Base-by-base conservation (phyloP, 1,140 invertebrate species). In the Goniozus legneri region DNA sequence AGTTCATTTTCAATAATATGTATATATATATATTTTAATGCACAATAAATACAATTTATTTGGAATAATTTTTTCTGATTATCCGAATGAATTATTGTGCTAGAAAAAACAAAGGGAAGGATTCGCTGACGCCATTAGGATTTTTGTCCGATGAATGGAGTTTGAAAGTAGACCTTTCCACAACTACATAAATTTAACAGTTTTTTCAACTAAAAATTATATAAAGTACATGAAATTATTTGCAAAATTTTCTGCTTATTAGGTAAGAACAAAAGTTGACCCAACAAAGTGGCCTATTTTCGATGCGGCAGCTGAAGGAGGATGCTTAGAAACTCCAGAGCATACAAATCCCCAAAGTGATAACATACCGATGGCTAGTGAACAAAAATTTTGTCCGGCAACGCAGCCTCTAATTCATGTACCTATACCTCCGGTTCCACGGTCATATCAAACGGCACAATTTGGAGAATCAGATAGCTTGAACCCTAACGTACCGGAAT, bases 251-350 rank as follows among this genome's bases (percentile, higher is more conserved):
- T 53, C 43, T 33, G 33, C 44, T 47, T 67, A 65, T 33, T 64
- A 88, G 86, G 84, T 97, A 15, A 80, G 93, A 62, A 88, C 91
- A 32, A 83, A 80, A 47, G 78, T 82, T 44, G 81, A 92, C 55
- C 95, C 92, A 2, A 80, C 82, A 10, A 88, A 85, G 69, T 97
- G 94, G 94, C 91, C 91, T 16, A 84, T 96, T 35, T 69, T 80
- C 2, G 85, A 90, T 60, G 65, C 77, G 6, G 58, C 69, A 13
- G 67, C 63, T 27, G n/a, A n/a, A n/a, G n/a, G n/a, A n/a, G n/a
- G n/a, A n/a, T n/a, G n/a, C n/a, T n/a, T n/a, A n/a, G n/a, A n/a
- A n/a, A n/a, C n/a, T n/a, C n/a, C n/a, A n/a, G n/a, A n/a, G n/a
- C n/a, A n/a, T n/a, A n/a, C n/a, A n/a, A 77, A 74, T 50, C 56